Percentiles rank a stretch among this genome's conserved stretches.
These are phyloP conservation scores for Neogobius melanostomus DNA, from an alignment of 2,113 vertebrate genomes.

Conservation along the genomic window DNA sequence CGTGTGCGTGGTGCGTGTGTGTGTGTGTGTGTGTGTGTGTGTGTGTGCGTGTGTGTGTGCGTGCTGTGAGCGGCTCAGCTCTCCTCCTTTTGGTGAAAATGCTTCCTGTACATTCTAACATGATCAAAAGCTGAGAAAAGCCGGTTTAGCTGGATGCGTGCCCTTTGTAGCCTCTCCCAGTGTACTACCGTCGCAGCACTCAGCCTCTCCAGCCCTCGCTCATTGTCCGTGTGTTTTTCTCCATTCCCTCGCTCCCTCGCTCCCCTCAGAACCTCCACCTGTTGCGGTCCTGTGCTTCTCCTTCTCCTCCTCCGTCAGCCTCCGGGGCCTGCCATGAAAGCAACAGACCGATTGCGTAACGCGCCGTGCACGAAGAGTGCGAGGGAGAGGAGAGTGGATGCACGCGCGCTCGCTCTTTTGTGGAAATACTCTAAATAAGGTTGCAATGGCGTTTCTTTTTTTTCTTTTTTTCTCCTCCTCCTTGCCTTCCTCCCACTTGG, in stretches of 20 bases:
- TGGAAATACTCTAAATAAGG: conserved; percentile 42
- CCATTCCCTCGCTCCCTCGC: conserved; percentile 26
- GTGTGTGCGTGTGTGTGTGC: too few species aligned
- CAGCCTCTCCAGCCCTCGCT: not conserved
- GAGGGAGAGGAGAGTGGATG: conserved; percentile 43
- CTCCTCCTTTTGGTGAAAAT: too few species aligned
- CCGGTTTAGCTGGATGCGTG: too few species aligned
- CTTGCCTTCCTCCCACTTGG: not conserved
- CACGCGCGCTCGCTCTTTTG: conserved; percentile 40
- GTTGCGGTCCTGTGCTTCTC: conserved; percentile 67
- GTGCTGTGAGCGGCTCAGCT: too few species aligned
- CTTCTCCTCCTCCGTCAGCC: conserved; percentile 59
- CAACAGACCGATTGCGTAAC: conserved; percentile 64
- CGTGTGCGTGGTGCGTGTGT: too few species aligned
- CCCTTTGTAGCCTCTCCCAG: too few species aligned
- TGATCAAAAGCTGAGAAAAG: too few species aligned
- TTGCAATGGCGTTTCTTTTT: not conserved
- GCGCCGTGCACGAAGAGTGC: conserved; percentile 33
- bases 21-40: too few species aligned
- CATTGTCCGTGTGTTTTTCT: conserved; percentile 19
- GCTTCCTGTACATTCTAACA: too few species aligned
- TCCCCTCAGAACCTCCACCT: conserved; percentile 64
- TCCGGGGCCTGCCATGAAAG: conserved; percentile 52
- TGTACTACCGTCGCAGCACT: too few species aligned
- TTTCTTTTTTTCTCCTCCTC: conserved; percentile 16